Evolutionary conservation across 2,797 vertebrate genomes (phyloP).

Genomic region (Sciurus carolinensis): DNA sequence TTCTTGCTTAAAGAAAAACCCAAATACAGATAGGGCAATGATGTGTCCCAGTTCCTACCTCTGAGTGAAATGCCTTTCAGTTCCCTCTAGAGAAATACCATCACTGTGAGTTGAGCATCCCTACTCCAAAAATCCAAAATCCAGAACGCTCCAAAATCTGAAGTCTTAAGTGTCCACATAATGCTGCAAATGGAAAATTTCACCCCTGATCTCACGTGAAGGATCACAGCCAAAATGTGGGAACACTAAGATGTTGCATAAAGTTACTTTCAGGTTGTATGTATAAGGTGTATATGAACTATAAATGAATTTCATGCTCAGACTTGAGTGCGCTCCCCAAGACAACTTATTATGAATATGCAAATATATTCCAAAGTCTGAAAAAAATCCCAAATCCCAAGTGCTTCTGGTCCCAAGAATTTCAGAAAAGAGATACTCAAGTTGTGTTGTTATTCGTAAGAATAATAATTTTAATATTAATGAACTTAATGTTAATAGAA

Average conservation of each 20-base stretch:
- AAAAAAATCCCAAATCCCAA: background rate
- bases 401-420: background rate
- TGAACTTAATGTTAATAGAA: background rate
- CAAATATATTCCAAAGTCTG: background rate
- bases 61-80: background rate
- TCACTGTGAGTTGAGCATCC: background rate
- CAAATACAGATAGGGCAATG: background rate
- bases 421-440: background rate
- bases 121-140: background rate
- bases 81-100: background rate
- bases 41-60: background rate
- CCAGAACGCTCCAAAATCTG: background rate
- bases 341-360: background rate
- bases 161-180: background rate
- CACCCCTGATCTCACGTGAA: background rate
- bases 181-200: background rate
- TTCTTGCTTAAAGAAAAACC: background rate
- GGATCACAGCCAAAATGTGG: background rate
- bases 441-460: background rate
- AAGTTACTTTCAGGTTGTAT: background rate
- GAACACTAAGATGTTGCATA: background rate
- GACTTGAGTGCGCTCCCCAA: background rate
- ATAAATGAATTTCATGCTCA: background rate
- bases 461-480: background rate
- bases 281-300: background rate